Conservation (phyloP, 2,113 vertebrate species). For the Heterocephalus glaber region DNA sequence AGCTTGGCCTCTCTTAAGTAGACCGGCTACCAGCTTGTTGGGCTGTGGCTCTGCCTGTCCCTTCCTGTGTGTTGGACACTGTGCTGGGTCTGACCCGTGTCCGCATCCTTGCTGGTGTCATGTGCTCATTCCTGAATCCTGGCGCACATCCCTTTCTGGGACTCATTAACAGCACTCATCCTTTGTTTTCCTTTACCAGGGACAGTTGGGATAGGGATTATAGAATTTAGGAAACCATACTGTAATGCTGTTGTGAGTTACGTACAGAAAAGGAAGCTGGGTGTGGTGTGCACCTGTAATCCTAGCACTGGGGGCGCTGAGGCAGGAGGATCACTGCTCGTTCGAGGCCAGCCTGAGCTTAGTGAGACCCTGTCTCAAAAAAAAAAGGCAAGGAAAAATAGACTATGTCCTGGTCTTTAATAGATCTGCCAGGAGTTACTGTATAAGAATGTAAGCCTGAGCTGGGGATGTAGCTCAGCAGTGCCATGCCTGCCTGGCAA, state of each 20-base stretch:
- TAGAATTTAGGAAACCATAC: neutral
- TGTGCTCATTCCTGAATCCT: neutral
- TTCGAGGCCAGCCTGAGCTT: too few relatives aligned
- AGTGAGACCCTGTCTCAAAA: too few relatives aligned
- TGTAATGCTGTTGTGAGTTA: neutral
- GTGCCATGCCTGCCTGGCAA: too few relatives aligned
- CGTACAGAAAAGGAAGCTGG: neutral
- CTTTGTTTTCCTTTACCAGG: neutral
- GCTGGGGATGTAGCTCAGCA: too few relatives aligned
- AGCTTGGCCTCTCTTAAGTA: neutral
- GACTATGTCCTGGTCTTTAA: neutral
- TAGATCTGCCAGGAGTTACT: neutral
- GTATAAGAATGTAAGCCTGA: neutral
- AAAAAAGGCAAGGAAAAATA: neutral
- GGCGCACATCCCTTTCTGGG: neutral
- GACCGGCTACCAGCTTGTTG: neutral
- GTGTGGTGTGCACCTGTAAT: too few relatives aligned
- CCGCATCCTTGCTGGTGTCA: neutral
- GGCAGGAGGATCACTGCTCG: too few relatives aligned
- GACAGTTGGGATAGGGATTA: neutral
- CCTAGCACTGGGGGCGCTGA: too few relatives aligned
- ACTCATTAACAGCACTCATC: neutral
- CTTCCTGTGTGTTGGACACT: neutral
- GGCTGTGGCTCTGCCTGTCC: neutral
- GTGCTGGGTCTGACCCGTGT: neutral